Conservation (phyloP, 2,888 invertebrate genomes). For the Sinotaia quadrata region DNA sequence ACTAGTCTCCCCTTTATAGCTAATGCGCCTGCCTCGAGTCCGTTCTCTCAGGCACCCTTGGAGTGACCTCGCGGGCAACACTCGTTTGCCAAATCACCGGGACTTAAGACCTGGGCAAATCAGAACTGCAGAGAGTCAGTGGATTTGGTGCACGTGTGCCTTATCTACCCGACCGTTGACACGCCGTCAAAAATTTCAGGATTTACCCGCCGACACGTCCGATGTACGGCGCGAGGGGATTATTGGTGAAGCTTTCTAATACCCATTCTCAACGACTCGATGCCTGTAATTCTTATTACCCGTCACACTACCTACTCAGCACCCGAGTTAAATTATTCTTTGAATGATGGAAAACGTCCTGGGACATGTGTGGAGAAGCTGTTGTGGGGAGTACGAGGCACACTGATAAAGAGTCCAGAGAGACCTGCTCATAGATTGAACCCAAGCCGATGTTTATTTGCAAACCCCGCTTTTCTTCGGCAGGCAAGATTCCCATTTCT, state of each 20-base stretch:
- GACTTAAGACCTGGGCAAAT: background rate
- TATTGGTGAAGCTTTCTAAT: slow-evolving; percentile 27
- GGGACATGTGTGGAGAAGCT: background rate
- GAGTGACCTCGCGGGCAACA: too few species aligned
- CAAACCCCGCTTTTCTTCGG: too few species aligned
- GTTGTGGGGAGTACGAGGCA: background rate
- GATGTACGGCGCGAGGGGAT: slow-evolving; percentile 16
- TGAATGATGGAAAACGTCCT: slow-evolving; percentile 3
- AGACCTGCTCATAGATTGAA: too few species aligned
- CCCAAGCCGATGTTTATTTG: too few species aligned
- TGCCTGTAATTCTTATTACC: slow-evolving; percentile 21
- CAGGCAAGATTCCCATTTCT: too few species aligned
- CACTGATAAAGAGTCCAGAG: background rate
- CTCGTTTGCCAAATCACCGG: background rate
- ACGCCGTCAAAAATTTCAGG: background rate
- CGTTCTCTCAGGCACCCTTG: too few species aligned
- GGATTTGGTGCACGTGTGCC: slow-evolving; percentile 26
- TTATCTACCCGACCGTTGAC: slow-evolving; percentile 5
- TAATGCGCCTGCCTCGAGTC: too few species aligned
- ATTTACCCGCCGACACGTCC: slow-evolving; percentile 3
- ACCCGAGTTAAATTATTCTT: slow-evolving; percentile 23
- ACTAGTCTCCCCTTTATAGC: too few species aligned
- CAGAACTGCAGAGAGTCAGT: slow-evolving; percentile 6
- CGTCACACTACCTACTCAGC: background rate
- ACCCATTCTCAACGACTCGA: slow-evolving; percentile 25